Percentiles rank a stretch among this genome's conserved stretches.
These are phyloP conservation scores for Poecilia picta DNA, from an alignment of 2,797 vertebrate genomes.

Conservation along the genomic window DNA sequence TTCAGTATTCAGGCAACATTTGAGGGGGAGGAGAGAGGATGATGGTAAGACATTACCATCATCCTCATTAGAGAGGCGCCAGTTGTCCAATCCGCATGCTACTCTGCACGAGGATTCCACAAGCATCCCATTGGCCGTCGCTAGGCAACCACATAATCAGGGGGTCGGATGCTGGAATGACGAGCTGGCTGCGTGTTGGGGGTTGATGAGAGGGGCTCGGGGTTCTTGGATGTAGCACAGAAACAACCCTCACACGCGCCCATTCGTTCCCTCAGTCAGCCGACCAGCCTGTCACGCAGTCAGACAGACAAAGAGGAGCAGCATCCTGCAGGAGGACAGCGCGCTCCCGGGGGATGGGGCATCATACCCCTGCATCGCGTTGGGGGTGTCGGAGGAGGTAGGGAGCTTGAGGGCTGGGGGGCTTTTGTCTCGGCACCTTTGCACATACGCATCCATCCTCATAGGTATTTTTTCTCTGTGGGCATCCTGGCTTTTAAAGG, in stretches of 20 bases:
- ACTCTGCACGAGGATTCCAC: conserved; percentile 74
- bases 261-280: conserved; percentile 59
- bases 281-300: conserved; percentile 49
- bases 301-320: conserved; percentile 78
- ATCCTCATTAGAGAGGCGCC: conserved; percentile 82
- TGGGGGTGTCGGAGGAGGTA: conserved; percentile 83
- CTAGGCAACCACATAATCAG: conserved; percentile 87
- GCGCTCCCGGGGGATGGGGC: conserved; percentile 82
- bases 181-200: conserved; percentile 68
- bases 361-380: conserved; percentile 83
- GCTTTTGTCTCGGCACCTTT: conserved; percentile 75
- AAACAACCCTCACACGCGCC: conserved; percentile 55
- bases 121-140: conserved; percentile 83
- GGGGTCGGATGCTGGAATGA: conserved; percentile 80
- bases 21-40: conserved; percentile 71
- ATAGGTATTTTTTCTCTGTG: conserved; percentile 28
- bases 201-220: conserved; percentile 67
- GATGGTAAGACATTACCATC: conserved; percentile 79
- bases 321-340: conserved; percentile 75
- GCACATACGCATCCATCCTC: conserved; percentile 15
- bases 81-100: conserved; percentile 75
- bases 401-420: conserved; percentile 69
- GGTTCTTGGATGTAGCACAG: conserved; percentile 64
- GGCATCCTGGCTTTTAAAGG: conserved; percentile 40
- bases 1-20: conserved; percentile 57